A percentile compares a stretch with the other conserved stretches of the same genome.
Evolutionary conservation across 2,113 vertebrate genomes (phyloP).

Genomic region (Percopsis transmontana): DNA sequence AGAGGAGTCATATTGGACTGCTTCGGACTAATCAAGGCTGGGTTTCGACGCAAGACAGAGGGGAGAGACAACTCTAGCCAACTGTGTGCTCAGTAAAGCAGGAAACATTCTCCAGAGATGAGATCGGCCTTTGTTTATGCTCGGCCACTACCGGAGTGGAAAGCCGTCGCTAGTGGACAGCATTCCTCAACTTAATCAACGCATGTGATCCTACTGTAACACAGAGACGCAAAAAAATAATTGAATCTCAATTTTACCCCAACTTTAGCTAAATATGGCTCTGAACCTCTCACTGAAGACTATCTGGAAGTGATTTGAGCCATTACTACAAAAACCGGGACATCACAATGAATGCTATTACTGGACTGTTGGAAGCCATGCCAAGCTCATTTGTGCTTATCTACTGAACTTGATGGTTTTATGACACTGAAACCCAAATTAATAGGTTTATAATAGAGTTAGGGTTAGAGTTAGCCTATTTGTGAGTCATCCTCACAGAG

Average conservation of each 20-base stretch:
- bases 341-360: neutral
- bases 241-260: neutral
- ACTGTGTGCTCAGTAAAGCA: neutral
- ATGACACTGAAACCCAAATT: neutral
- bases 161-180: neutral
- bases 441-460: too few relatives aligned
- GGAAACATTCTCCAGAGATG: neutral
- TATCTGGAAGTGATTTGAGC: neutral
- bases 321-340: neutral
- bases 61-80: neutral
- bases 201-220: neutral
- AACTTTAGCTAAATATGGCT: too few relatives aligned
- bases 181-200: neutral
- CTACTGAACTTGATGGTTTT: neutral
- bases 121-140: neutral
- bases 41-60: neutral
- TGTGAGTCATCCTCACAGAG: too few relatives aligned
- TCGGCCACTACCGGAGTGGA: neutral
- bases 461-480: too few relatives aligned
- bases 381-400: neutral
- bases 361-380: too few relatives aligned
- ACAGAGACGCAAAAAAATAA: neutral
- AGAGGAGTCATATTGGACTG: neutral
- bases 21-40: neutral
- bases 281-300: neutral